These are phyloP conservation scores for Indicator indicator DNA, from an alignment of 2,113 vertebrate genomes.

Conservation along the genomic window DNA sequence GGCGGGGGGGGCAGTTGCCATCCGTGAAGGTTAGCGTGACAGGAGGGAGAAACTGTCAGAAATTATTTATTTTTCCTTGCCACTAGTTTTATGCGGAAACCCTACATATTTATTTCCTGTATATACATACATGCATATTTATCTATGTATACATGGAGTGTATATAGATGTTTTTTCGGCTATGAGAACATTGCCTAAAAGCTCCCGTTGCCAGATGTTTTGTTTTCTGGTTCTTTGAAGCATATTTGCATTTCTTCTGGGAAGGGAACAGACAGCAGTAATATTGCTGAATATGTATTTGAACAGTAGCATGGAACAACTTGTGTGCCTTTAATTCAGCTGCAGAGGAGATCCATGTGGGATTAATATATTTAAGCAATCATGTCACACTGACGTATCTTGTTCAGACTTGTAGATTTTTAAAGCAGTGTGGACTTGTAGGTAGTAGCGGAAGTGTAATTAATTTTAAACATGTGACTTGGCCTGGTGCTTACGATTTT, in stretches of 20 bases:
- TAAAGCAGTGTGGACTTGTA: conserved; percentile 39
- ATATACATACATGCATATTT: fast-evolving
- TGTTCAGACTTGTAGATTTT: conserved; percentile 61
- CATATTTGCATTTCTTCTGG: neutral
- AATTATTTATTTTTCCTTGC: neutral
- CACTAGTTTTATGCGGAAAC: neutral
- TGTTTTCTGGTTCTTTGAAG: neutral
- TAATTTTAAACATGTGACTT: conserved; percentile 48
- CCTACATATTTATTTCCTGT: fast-evolving
- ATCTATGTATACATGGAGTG: fast-evolving
- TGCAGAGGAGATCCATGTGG: conserved; percentile 17
- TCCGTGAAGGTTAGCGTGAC: neutral
- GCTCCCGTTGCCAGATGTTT: conserved; percentile 19
- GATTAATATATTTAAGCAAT: conserved; percentile 33
- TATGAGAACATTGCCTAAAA: neutral
- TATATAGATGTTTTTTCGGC: fast-evolving
- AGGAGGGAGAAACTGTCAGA: neutral
- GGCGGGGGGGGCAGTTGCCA: neutral
- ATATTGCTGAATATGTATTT: neutral
- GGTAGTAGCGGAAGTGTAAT: conserved; percentile 35
- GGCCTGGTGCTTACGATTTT: conserved; percentile 3
- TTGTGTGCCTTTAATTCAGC: conserved; percentile 21
- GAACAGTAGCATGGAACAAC: neutral
- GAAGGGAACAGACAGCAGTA: neutral
- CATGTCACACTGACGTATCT: conserved; percentile 25